phyloP scores from a whole-genome alignment of 2,888 invertebrate genomes.

The Xestia sexstrigata region DNA sequence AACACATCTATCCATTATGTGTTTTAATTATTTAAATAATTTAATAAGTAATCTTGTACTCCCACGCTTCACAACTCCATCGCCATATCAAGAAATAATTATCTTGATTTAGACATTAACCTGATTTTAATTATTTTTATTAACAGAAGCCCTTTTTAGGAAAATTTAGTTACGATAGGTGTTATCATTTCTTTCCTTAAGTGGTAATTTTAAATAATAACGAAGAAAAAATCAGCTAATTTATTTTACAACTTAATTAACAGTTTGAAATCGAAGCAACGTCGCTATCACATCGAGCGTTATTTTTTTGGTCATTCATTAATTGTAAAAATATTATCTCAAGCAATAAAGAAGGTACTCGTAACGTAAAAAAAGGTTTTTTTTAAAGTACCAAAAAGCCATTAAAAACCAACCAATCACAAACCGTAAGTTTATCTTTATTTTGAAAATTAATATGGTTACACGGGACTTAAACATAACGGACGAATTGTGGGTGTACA shows the following conservation, averaged over 20 bases:
- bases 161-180: background rate
- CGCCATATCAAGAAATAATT: conserved; percentile 35
- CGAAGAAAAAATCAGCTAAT: conserved; percentile 1
- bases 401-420: background rate
- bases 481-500: background rate
- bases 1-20: conserved; percentile 10
- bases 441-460: too few species aligned
- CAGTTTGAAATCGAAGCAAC: background rate
- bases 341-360: too few species aligned
- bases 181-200: conserved; percentile 7
- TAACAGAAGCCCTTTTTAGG: conserved; percentile 26
- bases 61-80: conserved; percentile 36
- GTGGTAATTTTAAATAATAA: background rate
- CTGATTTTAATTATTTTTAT: conserved; percentile 31
- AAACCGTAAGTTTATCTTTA: background rate
- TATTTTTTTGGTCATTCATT: background rate
- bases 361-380: background rate
- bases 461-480: background rate
- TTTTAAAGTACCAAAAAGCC: too few species aligned
- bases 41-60: conserved; percentile 22
- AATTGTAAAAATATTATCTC: background rate
- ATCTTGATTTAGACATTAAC: conserved; percentile 39
- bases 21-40: conserved; percentile 41
- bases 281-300: background rate
- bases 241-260: conserved; percentile 41